Base-by-base conservation (phyloP, 2,113 vertebrate genomes). In the Gnathonemus longibarbis region DNA sequence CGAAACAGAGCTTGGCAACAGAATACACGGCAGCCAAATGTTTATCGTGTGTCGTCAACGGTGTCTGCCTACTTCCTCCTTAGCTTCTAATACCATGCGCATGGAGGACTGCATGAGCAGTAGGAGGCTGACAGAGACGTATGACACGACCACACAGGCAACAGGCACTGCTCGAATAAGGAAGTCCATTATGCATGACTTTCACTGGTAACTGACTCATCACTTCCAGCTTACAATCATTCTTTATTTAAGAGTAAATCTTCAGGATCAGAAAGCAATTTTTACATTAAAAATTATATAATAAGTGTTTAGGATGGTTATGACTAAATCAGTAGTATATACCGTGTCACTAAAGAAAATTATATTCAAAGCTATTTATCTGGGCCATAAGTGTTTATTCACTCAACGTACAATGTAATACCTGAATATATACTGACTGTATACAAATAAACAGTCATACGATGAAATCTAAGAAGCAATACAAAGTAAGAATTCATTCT, bases 1-100 rank as follows among this genome's bases (percentile, higher is more conserved):
- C 96, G 96, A 97, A 97, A 96, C 97, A 96, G 96, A 95, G 95
- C 95, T 93, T 95, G 95, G 96, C 96, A 96, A 96, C 96, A 96
- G 92, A 93, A 95, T 95, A 94, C 93, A 91, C 92, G 92, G 93
- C 93, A 93, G 94, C 95, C 92, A 92, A 93, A 93, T 95, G 95
- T 96, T 97, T 96, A 96, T 97, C 96, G 95, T 95, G 94, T 95
- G 94, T 95, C 95, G 96, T 95, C 94, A 93, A 88, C 74, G 90
- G 88, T 74, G 89, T 56, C 15, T 62, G 77, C 62, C 62, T 70
- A 45, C 85, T 91, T 66, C 77, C 17, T 52, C 53, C 88, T 84
- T 74, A 56, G 31, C 56, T 89, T 87, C 86, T 19, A 84, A 15
- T 53, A 83, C 84, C 66, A 24, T 53, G 85, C n/a, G 1, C 19